Percentiles rank a stretch among this genome's conserved stretches.
phyloP scores from a whole-genome alignment of 2,113 vertebrate species.

The Scomber scombrus region DNA sequence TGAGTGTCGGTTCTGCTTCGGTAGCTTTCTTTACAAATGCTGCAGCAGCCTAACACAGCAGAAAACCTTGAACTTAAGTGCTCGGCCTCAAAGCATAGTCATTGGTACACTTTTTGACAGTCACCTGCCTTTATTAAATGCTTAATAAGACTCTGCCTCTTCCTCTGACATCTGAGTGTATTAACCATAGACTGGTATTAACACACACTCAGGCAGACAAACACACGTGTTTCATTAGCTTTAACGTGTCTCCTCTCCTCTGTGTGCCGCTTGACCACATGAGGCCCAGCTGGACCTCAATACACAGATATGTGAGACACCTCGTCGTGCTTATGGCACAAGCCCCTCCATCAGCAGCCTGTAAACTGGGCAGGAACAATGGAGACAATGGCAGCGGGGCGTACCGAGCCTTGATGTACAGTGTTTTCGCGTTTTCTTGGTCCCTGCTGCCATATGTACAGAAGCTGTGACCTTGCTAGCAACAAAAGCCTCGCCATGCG shows the following conservation, averaged over 20 bases:
- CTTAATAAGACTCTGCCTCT: not conserved
- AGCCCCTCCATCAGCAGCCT: constrained; percentile 37
- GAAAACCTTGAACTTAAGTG: constrained; percentile 13
- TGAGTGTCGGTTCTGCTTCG: not conserved
- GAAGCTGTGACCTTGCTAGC: constrained; percentile 46
- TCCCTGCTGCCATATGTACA: constrained; percentile 71
- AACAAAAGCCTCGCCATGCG: constrained; percentile 72
- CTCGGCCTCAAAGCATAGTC: not conserved
- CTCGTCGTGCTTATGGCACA: constrained; percentile 36
- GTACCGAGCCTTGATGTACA: constrained; percentile 51
- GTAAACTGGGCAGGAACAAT: constrained; percentile 68
- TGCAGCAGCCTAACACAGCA: constrained; percentile 1
- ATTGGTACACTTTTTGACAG: not conserved
- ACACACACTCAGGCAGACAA: not conserved
- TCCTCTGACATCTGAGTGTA: constrained; percentile 1
- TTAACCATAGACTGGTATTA: too few relatives aligned
- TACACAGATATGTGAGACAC: constrained; percentile 18
- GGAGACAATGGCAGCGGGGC: constrained; percentile 26
- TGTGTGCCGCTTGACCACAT: not conserved
- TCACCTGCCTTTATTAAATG: not conserved
- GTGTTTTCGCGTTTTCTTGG: constrained; percentile 35
- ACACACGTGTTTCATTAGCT: constrained; percentile 22
- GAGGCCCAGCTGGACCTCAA: constrained; percentile 14
- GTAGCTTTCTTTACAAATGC: not conserved
- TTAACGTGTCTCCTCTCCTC: constrained; percentile 1